These are phyloP conservation scores for Spondyliosoma cantharus DNA, from an alignment of 2,797 vertebrate species.

Conservation along the genomic window DNA sequence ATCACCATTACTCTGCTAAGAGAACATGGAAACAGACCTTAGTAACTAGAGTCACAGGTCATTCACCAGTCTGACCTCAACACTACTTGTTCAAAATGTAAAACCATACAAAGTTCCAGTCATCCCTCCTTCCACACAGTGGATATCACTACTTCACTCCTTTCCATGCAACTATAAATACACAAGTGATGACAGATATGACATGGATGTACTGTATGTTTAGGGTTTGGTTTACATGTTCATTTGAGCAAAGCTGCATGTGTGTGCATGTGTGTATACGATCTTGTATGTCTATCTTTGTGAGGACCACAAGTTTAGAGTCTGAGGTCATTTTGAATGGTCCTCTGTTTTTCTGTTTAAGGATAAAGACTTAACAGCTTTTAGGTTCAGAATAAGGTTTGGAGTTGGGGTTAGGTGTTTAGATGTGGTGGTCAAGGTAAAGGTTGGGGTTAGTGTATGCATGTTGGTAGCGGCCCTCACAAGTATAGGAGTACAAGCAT, in stretches of 20 bases:
- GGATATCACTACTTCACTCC: not conserved
- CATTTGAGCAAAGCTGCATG: not conserved
- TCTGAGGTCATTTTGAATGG: not conserved
- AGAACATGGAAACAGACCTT: not conserved
- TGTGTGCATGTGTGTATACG: not conserved
- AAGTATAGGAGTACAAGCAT: constrained; percentile 3
- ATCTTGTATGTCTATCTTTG: not conserved
- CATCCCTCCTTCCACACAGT: not conserved
- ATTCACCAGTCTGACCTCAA: not conserved
- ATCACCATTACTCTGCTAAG: not conserved
- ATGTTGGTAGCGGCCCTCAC: not conserved
- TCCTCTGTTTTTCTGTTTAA: not conserved
- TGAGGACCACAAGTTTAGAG: not conserved
- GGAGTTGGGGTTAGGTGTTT: not conserved
- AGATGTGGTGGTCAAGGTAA: not conserved
- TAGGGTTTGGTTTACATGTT: constrained; percentile 12
- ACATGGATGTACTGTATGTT: constrained; percentile 15
- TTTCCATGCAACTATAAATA: constrained; percentile 42
- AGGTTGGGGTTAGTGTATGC: not conserved
- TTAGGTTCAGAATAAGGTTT: not conserved
- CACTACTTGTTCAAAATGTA: not conserved
- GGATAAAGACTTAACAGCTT: too few species aligned
- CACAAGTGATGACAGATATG: constrained; percentile 27
- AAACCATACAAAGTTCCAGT: not conserved
- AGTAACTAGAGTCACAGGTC: not conserved